A percentile compares a stretch with the other conserved stretches of the same genome.
These are phyloP conservation scores for Microcebus jonahi DNA, from an alignment of 2,113 vertebrate genomes.

Conservation along the genomic window DNA sequence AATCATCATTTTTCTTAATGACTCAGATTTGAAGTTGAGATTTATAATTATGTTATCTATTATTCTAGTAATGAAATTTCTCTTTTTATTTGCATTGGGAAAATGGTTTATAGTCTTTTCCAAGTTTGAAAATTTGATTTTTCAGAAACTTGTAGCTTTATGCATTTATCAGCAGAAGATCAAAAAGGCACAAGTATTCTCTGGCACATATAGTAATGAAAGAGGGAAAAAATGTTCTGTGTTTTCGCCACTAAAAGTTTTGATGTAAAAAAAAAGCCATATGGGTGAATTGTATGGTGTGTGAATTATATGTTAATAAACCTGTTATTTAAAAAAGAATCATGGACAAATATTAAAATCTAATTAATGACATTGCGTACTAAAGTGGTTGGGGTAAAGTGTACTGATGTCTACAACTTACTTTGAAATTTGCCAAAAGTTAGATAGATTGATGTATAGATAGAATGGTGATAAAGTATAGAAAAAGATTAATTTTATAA, in stretches of 20 bases:
- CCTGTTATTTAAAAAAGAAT: neutral
- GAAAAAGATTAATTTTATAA: neutral
- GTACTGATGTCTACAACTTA: neutral
- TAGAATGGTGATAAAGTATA: neutral
- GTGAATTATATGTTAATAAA: constrained; percentile 20
- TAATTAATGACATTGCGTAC: neutral
- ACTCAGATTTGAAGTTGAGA: neutral
- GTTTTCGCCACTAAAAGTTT: neutral
- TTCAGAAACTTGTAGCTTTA: neutral
- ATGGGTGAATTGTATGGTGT: neutral
- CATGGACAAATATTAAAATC: neutral
- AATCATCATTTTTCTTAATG: neutral
- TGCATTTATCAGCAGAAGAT: neutral
- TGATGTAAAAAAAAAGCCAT: neutral
- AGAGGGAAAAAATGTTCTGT: neutral
- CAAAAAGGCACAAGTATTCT: neutral
- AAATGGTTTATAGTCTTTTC: constrained; percentile 3
- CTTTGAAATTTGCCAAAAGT: constrained; percentile 4
- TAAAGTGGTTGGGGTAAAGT: neutral
- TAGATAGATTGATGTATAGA: neutral
- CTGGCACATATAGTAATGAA: neutral
- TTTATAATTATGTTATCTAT: neutral
- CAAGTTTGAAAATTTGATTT: neutral
- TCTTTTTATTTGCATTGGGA: neutral
- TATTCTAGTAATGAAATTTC: neutral